A percentile compares a stretch with the other conserved stretches of the same genome.
These are phyloP conservation scores for Poecilia latipinna DNA, from an alignment of 2,113 vertebrate species.

Conservation along the genomic window DNA sequence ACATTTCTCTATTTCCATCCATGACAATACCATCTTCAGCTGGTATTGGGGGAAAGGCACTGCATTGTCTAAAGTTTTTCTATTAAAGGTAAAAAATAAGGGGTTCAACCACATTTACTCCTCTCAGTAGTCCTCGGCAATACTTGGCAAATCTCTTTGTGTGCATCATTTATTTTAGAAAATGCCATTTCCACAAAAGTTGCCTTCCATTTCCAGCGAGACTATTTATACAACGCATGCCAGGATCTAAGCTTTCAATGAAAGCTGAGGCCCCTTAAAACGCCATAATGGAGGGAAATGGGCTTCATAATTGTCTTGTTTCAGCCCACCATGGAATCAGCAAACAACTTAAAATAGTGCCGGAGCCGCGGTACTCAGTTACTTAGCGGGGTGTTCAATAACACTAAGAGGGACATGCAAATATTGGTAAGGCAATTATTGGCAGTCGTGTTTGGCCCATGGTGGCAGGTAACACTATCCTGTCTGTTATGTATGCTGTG, in stretches of 20 bases:
- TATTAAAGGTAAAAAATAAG: conserved; percentile 8
- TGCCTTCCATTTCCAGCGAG: conserved; percentile 12
- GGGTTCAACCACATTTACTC: neutral
- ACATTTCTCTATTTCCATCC: conserved; percentile 67
- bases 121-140: neutral
- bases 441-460: conserved; percentile 74
- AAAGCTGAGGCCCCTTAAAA: conserved; percentile 64
- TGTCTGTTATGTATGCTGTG: conserved; percentile 75
- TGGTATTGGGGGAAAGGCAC: neutral
- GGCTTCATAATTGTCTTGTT: conserved; percentile 71
- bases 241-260: conserved; percentile 45
- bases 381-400: conserved; percentile 79
- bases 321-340: conserved; percentile 66
- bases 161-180: conserved; percentile 3
- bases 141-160: neutral
- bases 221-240: conserved; percentile 8
- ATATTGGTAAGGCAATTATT: conserved; percentile 82
- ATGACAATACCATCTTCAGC: conserved; percentile 60
- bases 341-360: conserved; percentile 79
- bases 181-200: conserved; percentile 13
- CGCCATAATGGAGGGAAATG: conserved; percentile 72
- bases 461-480: conserved; percentile 81
- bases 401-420: conserved; percentile 80
- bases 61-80: neutral
- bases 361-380: conserved; percentile 56